A percentile compares a stretch with the other conserved stretches of the same genome.
phyloP scores from a whole-genome alignment of 92 coral and sea anemone genomes.

The Palythoa caribaeorum region DNA sequence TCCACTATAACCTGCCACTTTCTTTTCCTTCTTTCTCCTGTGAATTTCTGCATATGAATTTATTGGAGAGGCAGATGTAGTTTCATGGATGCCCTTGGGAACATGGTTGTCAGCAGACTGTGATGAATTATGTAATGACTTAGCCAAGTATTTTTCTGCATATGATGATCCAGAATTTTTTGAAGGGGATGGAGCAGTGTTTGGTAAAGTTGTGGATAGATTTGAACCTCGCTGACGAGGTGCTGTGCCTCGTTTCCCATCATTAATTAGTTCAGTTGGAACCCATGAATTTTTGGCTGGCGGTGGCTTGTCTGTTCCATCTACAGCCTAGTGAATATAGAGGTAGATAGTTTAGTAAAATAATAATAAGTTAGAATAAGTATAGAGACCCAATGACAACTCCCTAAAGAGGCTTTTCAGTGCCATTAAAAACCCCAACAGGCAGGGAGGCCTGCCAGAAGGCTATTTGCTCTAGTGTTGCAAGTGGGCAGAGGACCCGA shows the following conservation, averaged over 20 bases:
- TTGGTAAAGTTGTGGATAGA: conserved; percentile 44
- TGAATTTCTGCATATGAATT: conserved; percentile 94
- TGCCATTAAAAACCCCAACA: too few relatives aligned
- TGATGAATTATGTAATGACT: conserved; percentile 68
- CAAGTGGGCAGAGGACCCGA: too few relatives aligned
- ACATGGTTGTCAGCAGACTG: conserved; percentile 64
- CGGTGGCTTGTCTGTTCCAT: conserved; percentile 72
- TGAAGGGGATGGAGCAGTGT: conserved; percentile 59
- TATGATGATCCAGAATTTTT: conserved; percentile 75
- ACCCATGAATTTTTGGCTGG: conserved; percentile 90
- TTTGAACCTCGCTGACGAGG: conserved; percentile 61
- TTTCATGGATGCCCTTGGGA: conserved; percentile 58
- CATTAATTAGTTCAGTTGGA: conserved; percentile 83
- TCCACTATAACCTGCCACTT: conserved; percentile 60
- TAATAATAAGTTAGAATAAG: not conserved
- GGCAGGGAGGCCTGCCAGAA: too few relatives aligned
- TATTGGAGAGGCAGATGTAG: conserved; percentile 57
- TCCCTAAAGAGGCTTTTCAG: not conserved
- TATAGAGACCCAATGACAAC: too few relatives aligned
- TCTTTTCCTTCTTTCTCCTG: conserved; percentile 83
- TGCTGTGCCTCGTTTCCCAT: conserved; percentile 68
- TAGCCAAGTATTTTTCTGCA: conserved; percentile 80
- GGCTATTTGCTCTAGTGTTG: too few relatives aligned
- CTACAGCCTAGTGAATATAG: conserved; percentile 44
- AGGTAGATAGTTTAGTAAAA: not conserved